Evolutionary conservation across 2,113 vertebrate genomes (phyloP).

Genomic region (Sceloporus undulatus): DNA sequence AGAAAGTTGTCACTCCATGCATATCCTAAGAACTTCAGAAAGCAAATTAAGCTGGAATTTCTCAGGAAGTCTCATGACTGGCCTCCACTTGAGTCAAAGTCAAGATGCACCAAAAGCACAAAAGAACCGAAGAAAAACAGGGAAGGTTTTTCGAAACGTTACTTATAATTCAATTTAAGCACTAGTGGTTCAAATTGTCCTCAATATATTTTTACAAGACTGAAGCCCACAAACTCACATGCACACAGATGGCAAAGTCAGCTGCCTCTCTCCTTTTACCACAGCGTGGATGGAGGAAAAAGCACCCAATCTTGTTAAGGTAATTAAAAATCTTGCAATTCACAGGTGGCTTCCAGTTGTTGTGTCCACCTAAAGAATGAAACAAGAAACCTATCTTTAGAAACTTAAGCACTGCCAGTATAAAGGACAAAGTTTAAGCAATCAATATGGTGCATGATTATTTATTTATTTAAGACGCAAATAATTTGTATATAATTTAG

Average conservation of each 20-base stretch:
- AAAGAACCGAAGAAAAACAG: background rate
- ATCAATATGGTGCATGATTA: background rate
- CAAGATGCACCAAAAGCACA: background rate
- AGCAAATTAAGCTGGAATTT: background rate
- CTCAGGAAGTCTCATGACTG: background rate
- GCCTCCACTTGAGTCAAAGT: background rate
- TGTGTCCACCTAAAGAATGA: conserved; percentile 74
- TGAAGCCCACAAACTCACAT: conserved; percentile 72
- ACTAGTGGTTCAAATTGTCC: background rate
- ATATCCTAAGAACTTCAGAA: background rate
- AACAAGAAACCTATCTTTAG: background rate
- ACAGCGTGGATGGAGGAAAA: conserved; percentile 85
- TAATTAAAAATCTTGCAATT: conserved; percentile 82
- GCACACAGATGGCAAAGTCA: conserved; percentile 85
- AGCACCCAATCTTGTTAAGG: conserved; percentile 83
- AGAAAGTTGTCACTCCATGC: too few relatives aligned
- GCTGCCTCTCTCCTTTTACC: conserved; percentile 83
- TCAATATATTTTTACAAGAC: background rate
- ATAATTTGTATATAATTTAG: background rate
- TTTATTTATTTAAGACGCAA: background rate
- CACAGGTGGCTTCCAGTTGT: conserved; percentile 82
- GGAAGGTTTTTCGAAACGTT: background rate
- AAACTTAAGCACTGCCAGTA: background rate
- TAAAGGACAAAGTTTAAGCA: background rate
- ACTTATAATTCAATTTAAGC: background rate